These are phyloP conservation scores for Pseudorasbora parva DNA, from an alignment of 2,113 vertebrate genomes.

Conservation along the genomic window DNA sequence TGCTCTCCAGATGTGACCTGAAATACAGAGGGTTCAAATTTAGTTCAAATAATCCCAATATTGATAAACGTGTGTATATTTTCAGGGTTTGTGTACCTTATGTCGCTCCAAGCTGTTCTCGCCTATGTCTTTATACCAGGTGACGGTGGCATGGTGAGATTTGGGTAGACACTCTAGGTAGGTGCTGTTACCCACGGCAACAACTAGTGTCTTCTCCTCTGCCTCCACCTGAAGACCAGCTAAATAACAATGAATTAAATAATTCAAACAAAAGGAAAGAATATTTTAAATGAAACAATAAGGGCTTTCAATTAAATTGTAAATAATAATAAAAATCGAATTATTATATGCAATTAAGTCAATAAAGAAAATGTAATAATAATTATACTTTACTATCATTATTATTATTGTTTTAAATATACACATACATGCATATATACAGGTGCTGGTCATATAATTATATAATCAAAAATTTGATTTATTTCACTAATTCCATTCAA, in stretches of 20 bases:
- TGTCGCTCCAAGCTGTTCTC: slow-evolving; percentile 78
- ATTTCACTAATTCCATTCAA: too few species aligned
- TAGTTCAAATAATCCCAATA: neutral
- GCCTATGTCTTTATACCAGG: slow-evolving; percentile 78
- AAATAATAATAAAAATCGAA: neutral
- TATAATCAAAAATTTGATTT: too few species aligned
- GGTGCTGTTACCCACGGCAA: slow-evolving; percentile 81
- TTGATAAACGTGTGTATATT: neutral
- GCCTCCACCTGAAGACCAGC: slow-evolving; percentile 79
- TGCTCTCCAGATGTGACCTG: slow-evolving; percentile 77
- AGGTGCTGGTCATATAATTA: too few species aligned
- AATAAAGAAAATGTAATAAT: neutral
- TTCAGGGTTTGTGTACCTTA: slow-evolving; percentile 66
- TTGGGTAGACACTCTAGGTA: slow-evolving; percentile 82
- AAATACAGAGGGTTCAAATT: neutral
- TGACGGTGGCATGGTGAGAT: slow-evolving; percentile 78
- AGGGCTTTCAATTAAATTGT: neutral
- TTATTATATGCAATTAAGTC: neutral
- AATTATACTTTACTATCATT: neutral
- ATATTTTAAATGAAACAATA: neutral
- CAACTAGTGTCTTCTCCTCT: slow-evolving; percentile 78
- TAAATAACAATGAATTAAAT: slow-evolving; percentile 41
- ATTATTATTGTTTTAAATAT: neutral
- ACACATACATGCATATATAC: too few species aligned
- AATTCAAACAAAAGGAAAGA: neutral